phyloP scores from a whole-genome alignment of 2,888 invertebrate genomes.

The Melikaiella ostensackeni region DNA sequence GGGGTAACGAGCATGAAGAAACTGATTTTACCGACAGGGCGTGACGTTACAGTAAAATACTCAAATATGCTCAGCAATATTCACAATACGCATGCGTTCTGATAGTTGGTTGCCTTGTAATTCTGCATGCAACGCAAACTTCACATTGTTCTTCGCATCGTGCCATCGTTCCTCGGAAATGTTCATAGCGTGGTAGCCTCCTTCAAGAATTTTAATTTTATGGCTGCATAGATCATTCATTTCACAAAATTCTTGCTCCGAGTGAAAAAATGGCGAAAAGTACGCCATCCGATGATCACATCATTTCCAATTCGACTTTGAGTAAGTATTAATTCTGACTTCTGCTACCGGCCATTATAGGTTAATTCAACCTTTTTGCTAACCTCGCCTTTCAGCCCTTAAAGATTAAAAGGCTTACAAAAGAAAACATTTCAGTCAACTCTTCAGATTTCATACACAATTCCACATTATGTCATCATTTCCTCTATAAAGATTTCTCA shows the following conservation, averaged over 20 bases:
- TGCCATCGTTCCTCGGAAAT: slow-evolving; percentile 33
- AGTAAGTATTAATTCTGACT: slow-evolving; percentile 56
- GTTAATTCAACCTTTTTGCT: slow-evolving; percentile 55
- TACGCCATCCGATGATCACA: slow-evolving; percentile 58
- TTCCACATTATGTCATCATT: not conserved
- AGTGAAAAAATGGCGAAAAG: slow-evolving; percentile 60
- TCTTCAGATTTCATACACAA: not conserved
- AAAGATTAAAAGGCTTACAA: not conserved
- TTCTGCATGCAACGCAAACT: too few relatives aligned
- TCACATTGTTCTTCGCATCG: too few relatives aligned
- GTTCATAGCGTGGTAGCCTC: slow-evolving; percentile 45
- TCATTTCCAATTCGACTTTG: slow-evolving; percentile 59
- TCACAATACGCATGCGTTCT: too few relatives aligned
- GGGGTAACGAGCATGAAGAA: too few relatives aligned
- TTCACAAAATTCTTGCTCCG: slow-evolving; percentile 14
- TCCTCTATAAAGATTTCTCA: not conserved
- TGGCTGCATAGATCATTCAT: slow-evolving; percentile 1
- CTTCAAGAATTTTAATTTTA: slow-evolving; percentile 44
- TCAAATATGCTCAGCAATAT: too few relatives aligned
- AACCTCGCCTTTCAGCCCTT: slow-evolving; percentile 17
- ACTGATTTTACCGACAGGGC: too few relatives aligned
- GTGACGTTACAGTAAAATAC: too few relatives aligned
- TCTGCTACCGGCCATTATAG: slow-evolving; percentile 56
- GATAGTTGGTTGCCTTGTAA: too few relatives aligned
- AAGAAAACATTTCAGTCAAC: not conserved